Evolutionary conservation across 2,888 invertebrate genomes (phyloP), one percentile per base, ranked within the genome.

Genomic region (Lasioglossum zephyrum): DNA sequence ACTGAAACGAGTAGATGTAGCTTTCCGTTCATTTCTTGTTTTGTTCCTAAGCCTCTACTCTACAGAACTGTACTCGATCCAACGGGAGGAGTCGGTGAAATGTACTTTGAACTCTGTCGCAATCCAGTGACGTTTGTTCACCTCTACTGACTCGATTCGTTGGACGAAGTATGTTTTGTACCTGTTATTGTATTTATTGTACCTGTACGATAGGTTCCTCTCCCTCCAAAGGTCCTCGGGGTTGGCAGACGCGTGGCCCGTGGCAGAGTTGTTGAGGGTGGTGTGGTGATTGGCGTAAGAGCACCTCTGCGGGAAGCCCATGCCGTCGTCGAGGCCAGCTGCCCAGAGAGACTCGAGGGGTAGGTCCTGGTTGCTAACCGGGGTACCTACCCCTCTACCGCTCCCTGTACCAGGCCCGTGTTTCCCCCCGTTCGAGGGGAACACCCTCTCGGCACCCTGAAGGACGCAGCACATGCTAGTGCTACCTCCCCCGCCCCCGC

Each of bases 261-360:
- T 63, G 84, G 87, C 79, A 47, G 89, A 82, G 77, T 84, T 88
- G 49, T 86, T 60, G 60, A 86, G 85, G 57, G 92, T 81, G 70
- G 88, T 90, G 70, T 92, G 91, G 73, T 94, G 94, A 90, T 94
- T 92, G 73, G 93, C 93, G 78, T 94, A 94, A 18, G 94, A 94
- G 87, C 94, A 94, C 57, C 93, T 91, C 82, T 93, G 93, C 5
- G 94, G 94, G 81, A 95, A 94, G 2, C 95, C 95, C 95, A 95
- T 95, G 74, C 95, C 95, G 49, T 94, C 94, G 88, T 94, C 95
- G 80, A 95, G 91, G n/a, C 95, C 95, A 41, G 95, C 95, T 41
- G 95, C 95, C 95, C 95, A 95, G 73, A 95, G 94, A 26, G 95
- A 95, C 89, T 95, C 95, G 79, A 94, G 91, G 76, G 94, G 94